Conservation (phyloP, 2,888 invertebrate species). For the Lysandra bellargus region DNA sequence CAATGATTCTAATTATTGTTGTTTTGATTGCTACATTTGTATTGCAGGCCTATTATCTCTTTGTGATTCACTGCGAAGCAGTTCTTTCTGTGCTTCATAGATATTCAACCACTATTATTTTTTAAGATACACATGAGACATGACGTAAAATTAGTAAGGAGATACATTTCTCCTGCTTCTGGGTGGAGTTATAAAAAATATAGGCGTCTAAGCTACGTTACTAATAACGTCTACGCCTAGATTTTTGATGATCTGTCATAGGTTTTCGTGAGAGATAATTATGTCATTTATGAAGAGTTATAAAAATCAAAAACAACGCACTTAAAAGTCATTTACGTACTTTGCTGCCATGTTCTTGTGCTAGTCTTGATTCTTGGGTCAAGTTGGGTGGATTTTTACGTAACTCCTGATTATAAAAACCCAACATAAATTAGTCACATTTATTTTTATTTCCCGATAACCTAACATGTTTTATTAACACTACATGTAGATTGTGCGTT, state of each 20-base stretch:
- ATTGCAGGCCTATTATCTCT: background rate
- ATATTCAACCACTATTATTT: no score
- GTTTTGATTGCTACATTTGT: background rate
- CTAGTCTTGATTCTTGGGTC: background rate
- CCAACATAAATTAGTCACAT: slow-evolving; percentile 5
- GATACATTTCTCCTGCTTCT: no score
- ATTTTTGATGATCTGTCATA: no score
- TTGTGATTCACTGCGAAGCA: background rate
- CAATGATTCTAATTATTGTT: background rate
- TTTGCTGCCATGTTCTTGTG: background rate
- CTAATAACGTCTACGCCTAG: no score
- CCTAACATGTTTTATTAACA: slow-evolving; percentile 15
- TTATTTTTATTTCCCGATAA: slow-evolving; percentile 18
- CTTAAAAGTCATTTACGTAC: no score
- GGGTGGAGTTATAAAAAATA: no score
- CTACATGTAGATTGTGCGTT: slow-evolving; percentile 6
- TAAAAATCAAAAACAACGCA: no score
- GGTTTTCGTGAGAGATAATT: no score
- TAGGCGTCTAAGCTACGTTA: no score
- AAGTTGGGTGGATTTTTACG: background rate
- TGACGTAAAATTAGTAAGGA: no score
- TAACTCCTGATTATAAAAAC: background rate
- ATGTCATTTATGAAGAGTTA: background rate
- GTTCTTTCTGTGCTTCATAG: no score
- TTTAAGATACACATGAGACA: no score